These are phyloP conservation scores for Silurus asotus DNA, from an alignment of 2,113 vertebrate genomes.

Conservation along the genomic window DNA sequence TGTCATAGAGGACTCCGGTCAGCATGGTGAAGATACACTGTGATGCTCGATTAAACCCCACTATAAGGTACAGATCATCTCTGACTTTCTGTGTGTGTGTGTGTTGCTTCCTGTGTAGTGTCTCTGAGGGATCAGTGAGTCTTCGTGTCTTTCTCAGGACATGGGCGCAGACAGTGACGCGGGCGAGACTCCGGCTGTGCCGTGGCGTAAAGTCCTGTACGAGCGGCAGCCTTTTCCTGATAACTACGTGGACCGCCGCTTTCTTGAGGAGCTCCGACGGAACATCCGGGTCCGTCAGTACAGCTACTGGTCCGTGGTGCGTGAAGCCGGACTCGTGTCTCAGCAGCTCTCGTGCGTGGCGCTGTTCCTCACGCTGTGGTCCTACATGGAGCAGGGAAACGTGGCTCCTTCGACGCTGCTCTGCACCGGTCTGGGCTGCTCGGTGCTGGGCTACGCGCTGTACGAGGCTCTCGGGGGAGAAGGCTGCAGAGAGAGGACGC, in stretches of 20 bases:
- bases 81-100: background rate
- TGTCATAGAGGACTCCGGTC: background rate
- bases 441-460: slow-evolving; percentile 83
- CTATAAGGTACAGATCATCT: background rate
- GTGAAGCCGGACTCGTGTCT: slow-evolving; percentile 85
- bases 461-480: slow-evolving; percentile 75
- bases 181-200: slow-evolving; percentile 56
- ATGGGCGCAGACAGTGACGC: slow-evolving; percentile 73
- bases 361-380: slow-evolving; percentile 89
- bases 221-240: slow-evolving; percentile 89
- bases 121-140: background rate
- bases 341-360: slow-evolving; percentile 94
- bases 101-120: background rate
- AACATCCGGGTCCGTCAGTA: slow-evolving; percentile 88
- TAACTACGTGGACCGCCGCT: slow-evolving; percentile 91
- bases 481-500: slow-evolving; percentile 71
- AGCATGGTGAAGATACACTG: background rate
- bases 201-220: slow-evolving; percentile 91
- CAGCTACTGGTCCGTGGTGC: slow-evolving; percentile 85
- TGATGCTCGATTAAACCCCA: background rate
- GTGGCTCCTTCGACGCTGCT: slow-evolving; percentile 81
- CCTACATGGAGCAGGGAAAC: slow-evolving; percentile 88
- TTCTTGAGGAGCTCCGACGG: slow-evolving; percentile 87
- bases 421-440: slow-evolving; percentile 72
- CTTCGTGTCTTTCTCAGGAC: slow-evolving; percentile 42